Conservation (phyloP, 2,888 invertebrate species). For the Cephalotes varians region DNA sequence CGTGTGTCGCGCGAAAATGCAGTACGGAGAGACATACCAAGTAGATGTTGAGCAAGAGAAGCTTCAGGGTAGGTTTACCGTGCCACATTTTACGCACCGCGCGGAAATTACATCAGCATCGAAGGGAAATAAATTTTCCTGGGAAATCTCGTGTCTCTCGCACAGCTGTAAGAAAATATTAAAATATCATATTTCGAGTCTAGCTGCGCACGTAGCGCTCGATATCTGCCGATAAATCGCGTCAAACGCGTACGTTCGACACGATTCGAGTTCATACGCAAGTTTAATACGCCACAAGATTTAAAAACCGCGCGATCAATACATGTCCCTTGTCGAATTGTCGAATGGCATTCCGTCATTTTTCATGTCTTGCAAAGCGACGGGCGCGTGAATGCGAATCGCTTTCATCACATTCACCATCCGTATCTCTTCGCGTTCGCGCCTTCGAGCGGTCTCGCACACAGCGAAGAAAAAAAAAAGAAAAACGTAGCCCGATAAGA, state of each 20-base stretch:
- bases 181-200: background rate
- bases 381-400: slow-evolving; percentile 44
- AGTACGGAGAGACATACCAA: background rate
- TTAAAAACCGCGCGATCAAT: slow-evolving; percentile 19
- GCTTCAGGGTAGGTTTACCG: slow-evolving; percentile 3
- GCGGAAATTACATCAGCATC: background rate
- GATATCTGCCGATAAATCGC: background rate
- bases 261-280: background rate
- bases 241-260: background rate
- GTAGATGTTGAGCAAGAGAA: slow-evolving; percentile 23
- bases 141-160: background rate
- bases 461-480: background rate
- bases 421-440: background rate
- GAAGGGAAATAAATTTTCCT: background rate
- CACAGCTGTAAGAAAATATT: background rate
- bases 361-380: slow-evolving; percentile 35
- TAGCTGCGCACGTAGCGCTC: background rate
- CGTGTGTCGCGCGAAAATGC: slow-evolving; percentile 32
- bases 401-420: slow-evolving; percentile 37
- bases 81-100: background rate
- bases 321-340: slow-evolving; percentile 6
- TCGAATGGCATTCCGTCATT: slow-evolving; percentile 43
- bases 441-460: background rate
- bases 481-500: slow-evolving; percentile 5
- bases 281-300: background rate